phyloP scores from a whole-genome alignment of 2,797 vertebrate genomes.

The Sebastes diploproa region DNA sequence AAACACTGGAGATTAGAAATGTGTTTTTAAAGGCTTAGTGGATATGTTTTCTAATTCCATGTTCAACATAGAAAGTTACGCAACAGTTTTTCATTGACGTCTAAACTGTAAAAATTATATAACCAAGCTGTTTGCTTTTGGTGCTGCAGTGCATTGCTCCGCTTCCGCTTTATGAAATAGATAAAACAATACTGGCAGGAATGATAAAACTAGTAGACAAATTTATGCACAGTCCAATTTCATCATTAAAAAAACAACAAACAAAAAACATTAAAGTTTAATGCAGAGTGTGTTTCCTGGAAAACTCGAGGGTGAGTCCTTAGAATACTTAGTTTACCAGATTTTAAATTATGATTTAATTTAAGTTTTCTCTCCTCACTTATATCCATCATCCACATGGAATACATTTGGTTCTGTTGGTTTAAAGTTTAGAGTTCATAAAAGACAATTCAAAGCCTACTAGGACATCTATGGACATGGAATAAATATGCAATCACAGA shows the following conservation, averaged over 20 bases:
- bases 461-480: neutral
- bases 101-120: conserved; percentile 26
- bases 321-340: neutral
- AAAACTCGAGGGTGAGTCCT: neutral
- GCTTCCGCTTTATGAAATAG: neutral
- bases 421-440: neutral
- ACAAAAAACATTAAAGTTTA: neutral
- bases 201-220: neutral
- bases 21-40: conserved; percentile 40
- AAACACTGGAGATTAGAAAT: conserved; percentile 50
- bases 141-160: neutral
- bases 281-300: neutral
- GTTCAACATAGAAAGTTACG: conserved; percentile 56
- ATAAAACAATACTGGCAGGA: neutral
- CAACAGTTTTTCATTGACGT: conserved; percentile 40
- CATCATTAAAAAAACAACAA: neutral
- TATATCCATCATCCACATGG: neutral
- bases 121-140: conserved; percentile 38
- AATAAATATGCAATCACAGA: neutral
- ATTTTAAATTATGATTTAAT: neutral
- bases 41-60: conserved; percentile 46
- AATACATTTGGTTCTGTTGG: neutral
- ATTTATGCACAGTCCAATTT: neutral
- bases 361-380: neutral
- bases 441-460: neutral